A percentile compares a stretch with the other conserved stretches of the same genome.
These are phyloP conservation scores for Eospalax fontanierii DNA, from an alignment of 2,797 vertebrate genomes.

Conservation along the genomic window DNA sequence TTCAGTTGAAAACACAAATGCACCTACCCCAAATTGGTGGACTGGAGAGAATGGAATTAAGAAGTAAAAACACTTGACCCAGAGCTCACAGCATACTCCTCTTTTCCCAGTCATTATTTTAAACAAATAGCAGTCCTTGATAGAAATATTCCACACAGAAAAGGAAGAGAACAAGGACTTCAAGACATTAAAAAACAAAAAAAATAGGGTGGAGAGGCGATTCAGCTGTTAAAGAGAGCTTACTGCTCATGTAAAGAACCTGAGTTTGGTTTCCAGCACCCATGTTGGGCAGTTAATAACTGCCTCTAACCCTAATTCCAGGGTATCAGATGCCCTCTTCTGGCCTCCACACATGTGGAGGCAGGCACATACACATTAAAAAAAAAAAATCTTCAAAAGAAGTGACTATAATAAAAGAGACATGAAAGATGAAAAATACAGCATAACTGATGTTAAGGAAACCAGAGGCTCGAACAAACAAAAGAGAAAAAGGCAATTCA, in stretches of 20 bases:
- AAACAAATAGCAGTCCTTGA: neutral
- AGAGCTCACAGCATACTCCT: neutral
- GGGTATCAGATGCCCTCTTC: too few species aligned
- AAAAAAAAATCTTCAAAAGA: too few species aligned
- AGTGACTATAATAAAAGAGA: neutral
- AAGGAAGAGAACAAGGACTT: neutral
- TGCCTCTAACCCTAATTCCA: too few species aligned
- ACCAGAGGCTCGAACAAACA: neutral
- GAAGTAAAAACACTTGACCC: neutral
- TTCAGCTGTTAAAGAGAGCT: neutral
- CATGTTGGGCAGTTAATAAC: too few species aligned
- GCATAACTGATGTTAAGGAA: neutral
- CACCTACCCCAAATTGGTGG: neutral
- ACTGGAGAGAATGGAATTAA: neutral
- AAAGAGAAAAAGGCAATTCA: neutral
- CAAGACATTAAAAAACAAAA: neutral
- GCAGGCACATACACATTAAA: neutral
- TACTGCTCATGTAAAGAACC: too few species aligned
- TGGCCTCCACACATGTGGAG: too few species aligned
- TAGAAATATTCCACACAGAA: neutral
- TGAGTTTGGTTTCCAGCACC: too few species aligned
- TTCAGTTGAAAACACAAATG: neutral
- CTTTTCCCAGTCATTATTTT: neutral
- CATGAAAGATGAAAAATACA: neutral
- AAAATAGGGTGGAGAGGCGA: too few species aligned